A percentile compares a stretch with the other conserved stretches of the same genome.
These are phyloP conservation scores for Leistus spinibarbis DNA, from an alignment of 2,888 invertebrate genomes.

Conservation along the genomic window DNA sequence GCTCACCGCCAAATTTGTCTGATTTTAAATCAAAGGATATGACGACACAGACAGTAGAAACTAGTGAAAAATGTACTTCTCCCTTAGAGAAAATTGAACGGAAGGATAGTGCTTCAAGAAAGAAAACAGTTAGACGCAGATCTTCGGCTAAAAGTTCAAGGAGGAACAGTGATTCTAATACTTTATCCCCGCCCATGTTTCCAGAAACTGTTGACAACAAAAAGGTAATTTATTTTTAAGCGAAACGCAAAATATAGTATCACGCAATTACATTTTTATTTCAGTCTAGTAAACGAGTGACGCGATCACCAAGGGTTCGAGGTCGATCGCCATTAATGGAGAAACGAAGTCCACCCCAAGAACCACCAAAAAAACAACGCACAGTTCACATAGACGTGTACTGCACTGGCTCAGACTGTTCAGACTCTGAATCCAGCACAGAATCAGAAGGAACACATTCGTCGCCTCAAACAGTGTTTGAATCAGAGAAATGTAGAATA, in stretches of 20 bases:
- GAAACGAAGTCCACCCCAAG: conserved; percentile 40
- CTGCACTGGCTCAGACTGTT: conserved; percentile 68
- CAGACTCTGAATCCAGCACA: conserved; percentile 48
- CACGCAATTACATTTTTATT: no score
- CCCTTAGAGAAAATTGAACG: conserved; percentile 47
- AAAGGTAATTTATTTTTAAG: conserved; percentile 42
- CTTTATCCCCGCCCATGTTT: conserved; percentile 15
- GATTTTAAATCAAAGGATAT: conserved; percentile 57
- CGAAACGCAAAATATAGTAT: background rate
- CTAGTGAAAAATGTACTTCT: conserved; percentile 57
- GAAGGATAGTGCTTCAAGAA: background rate
- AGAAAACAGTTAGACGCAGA: conserved; percentile 15
- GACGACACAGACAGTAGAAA: conserved; percentile 61
- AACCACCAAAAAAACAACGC: conserved; percentile 60
- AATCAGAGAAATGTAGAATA: conserved; percentile 65
- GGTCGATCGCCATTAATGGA: conserved; percentile 43
- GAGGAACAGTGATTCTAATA: conserved; percentile 22
- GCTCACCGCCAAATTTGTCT: conserved; percentile 43
- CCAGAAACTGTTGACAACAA: conserved; percentile 53
- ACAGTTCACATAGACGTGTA: conserved; percentile 79
- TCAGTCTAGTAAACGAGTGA: conserved; percentile 43
- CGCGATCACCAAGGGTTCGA: conserved; percentile 48
- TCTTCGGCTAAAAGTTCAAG: conserved; percentile 20
- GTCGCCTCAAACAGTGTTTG: conserved; percentile 69
- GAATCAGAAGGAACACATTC: conserved; percentile 58